Evolutionary conservation across 2,888 invertebrate species (phyloP), one percentile per base, ranked within the genome.

Genomic region (Rhorus exstirpatorius): DNA sequence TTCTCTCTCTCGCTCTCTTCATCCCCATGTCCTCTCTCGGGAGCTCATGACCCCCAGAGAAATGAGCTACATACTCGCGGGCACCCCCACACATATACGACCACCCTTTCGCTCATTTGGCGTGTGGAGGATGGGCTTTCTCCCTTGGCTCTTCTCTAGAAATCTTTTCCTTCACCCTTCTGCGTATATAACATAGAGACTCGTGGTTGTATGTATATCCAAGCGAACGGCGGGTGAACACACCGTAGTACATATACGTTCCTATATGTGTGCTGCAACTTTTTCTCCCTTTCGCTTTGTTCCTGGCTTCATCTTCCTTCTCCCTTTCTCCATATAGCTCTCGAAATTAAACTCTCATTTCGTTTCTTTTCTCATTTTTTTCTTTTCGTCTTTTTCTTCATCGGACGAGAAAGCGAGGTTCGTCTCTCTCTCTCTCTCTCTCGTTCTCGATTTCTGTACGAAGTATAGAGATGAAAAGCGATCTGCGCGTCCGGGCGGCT

Each of bases 281-380:
- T 53, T 77, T 61, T 70, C 60, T 71, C 71, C 81, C 83, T 79
- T 71, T 78, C 44, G 78, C 74, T 88, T 88, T 86, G 85, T 84
- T 86, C 85, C 72, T 68, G 76, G 70, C 86, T 87, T 84, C 83
- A 80, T 83, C 83, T 82, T 79, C 84, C 83, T 81, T 60, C 46
- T 75, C 17, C 53, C 46, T 67, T 35, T 77, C 63, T 51, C 77
- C 17, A 49, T 63, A 44, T 24, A 14, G n/a, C 58, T 14, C 65
- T 24, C 63, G 44, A 74, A 60, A 38, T 51, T 70, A 55, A 61
- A 51, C 68, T 53, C 75, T 60, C 70, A 58, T 75, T 63, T 77
- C 60, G 21, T 72, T 83, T 72, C 41, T 24, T 63, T 63, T 38
- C 35, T 41, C 67, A 63, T 19, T 71, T 44, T 68, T 61, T 4